These are phyloP conservation scores for Emydura subglobosa DNA, from an alignment of 2,113 vertebrate genomes.

Conservation along the genomic window DNA sequence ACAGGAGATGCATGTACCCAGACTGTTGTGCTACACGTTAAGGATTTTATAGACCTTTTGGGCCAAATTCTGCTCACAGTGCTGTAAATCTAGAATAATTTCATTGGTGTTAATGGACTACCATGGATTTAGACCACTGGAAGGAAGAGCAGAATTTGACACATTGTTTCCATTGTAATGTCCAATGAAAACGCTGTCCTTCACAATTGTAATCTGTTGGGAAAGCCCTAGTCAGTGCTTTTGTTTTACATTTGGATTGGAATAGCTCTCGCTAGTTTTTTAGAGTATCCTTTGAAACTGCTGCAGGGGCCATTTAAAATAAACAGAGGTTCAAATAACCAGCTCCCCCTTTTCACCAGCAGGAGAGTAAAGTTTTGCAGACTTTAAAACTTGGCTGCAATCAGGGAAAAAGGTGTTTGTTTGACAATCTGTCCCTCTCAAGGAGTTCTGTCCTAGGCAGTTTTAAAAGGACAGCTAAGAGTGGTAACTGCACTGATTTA, in stretches of 20 bases:
- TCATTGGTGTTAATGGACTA: neutral
- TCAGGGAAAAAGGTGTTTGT: conserved; percentile 1
- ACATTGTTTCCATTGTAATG: conserved; percentile 30
- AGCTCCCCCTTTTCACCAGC: neutral
- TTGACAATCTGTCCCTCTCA: conserved; percentile 3
- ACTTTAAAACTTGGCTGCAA: neutral
- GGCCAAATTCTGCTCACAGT: conserved; percentile 26
- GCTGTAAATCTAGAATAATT: conserved; percentile 48
- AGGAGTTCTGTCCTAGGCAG: neutral
- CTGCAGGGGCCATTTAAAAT: neutral
- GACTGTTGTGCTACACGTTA: neutral
- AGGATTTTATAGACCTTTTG: conserved; percentile 28
- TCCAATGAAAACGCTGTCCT: neutral
- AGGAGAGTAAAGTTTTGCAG: neutral
- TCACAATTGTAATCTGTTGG: conserved; percentile 3
- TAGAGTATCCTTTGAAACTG: neutral
- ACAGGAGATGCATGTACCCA: accelerated
- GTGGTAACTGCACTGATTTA: neutral
- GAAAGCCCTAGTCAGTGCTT: neutral
- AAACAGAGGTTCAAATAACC: neutral
- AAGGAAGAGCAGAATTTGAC: conserved; percentile 13
- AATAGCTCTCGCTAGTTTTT: neutral
- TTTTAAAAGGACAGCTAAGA: neutral
- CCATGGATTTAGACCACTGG: conserved; percentile 17
- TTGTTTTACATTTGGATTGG: neutral